phyloP scores from a whole-genome alignment of 2,113 vertebrate species.

The Eulemur macaco region DNA sequence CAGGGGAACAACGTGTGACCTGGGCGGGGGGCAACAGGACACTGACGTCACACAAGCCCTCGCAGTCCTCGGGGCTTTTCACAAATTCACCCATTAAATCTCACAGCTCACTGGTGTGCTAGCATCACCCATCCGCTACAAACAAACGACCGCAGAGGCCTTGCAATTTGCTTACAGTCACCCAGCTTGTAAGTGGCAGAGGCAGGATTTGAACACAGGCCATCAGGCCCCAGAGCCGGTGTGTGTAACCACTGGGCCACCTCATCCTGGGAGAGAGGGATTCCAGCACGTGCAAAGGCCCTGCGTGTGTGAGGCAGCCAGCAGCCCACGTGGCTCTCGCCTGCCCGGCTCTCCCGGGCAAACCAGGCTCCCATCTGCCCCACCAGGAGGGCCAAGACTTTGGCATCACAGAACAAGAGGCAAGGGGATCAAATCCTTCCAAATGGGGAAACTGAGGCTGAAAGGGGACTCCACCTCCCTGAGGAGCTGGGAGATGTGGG shows the following conservation, averaged over 20 bases:
- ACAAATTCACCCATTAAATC: not conserved
- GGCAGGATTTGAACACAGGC: not conserved
- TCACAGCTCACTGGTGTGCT: not conserved
- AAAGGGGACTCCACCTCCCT: not conserved
- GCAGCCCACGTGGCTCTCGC: not conserved
- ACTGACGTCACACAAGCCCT: not conserved
- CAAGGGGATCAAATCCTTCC: rapidly evolving
- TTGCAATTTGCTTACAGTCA: not conserved
- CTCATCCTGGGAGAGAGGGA: no score
- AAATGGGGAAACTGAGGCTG: not conserved
- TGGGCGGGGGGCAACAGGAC: not conserved
- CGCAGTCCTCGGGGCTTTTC: not conserved
- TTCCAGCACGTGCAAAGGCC: not conserved
- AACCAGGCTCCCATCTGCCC: rapidly evolving
- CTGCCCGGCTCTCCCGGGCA: not conserved
- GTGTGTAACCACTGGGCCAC: not conserved
- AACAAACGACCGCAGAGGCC: not conserved
- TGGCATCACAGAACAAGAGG: not conserved
- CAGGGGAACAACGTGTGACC: rapidly evolving
- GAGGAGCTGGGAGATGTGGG: not conserved
- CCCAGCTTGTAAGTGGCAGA: not conserved
- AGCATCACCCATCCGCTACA: rapidly evolving
- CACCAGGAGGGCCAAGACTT: rapidly evolving
- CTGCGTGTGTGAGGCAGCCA: rapidly evolving
- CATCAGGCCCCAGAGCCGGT: not conserved